Base-by-base conservation (phyloP, 2,888 invertebrate species). In the Drosophila infuscata region DNA sequence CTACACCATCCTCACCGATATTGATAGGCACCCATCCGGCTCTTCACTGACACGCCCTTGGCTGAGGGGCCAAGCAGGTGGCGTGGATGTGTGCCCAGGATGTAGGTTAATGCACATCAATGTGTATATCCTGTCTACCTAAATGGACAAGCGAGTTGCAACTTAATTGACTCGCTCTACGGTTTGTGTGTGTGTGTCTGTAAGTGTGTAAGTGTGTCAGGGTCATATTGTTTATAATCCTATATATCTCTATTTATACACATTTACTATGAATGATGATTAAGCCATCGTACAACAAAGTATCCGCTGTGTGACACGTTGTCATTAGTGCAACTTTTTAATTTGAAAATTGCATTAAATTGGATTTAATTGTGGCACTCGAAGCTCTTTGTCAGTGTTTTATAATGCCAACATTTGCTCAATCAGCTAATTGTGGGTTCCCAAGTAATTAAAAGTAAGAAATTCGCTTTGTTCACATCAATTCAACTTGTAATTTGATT, bases 71-170 rank as follows among this genome's bases (percentile, higher is more conserved):
- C 32, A 25, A 43, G 30, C 36, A 35, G n/a, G 35, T 35, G 17
- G 17, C 9, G 11, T 53, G 53, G 33, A 15, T 53, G 35, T 35
- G 35, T 54, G 54, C 49, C 32, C 52, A 51, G 74, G 56, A 77
- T 79, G 66, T 77, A 60, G 77, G 77, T 79, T 79, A 77, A 77
- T 77, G 79, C 75, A 77, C 76, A 78, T 78, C 74, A 79, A 70
- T 46, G 60, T 63, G 61, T 69, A 65, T 61, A 38, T 25, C 36
- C 64, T 64, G 64, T 64, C 48, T 36, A 41, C 35, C 58, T 36
- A 54, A 49, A 33, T 48, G 54, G 54, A 48, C 67, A 67, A 49
- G 15, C 33, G 36, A 61, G 41, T n/a, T 38, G 38, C 67, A 66
- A 68, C 35, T 67, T 68, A 68, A 68, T 68, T 68, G 68, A 49